phyloP scores from a whole-genome alignment of 1,140 invertebrate species.

The Cyclargus thomasi region DNA sequence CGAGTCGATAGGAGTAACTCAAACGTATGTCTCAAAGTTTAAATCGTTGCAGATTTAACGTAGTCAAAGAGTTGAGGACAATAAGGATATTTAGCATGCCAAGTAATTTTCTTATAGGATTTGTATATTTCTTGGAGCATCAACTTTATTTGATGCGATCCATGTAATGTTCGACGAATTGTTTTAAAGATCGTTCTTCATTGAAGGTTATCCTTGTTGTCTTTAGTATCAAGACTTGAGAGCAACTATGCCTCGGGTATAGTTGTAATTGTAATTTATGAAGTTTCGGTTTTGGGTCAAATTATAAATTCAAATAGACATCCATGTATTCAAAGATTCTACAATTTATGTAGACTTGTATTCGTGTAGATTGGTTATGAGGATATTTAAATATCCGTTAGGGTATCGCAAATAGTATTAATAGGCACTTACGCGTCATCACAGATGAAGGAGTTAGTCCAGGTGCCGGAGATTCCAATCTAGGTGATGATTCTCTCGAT shows the following conservation, averaged over 20 bases:
- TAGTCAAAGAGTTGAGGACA: too few relatives aligned
- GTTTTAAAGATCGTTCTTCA: too few relatives aligned
- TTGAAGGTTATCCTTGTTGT: too few relatives aligned
- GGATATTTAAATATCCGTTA: background rate
- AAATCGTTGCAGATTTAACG: background rate
- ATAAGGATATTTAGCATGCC: too few relatives aligned
- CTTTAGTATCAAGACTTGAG: too few relatives aligned
- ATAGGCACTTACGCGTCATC: conserved; percentile 53
- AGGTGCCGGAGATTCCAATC: conserved; percentile 75
- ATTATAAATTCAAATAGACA: background rate
- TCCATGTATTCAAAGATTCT: background rate
- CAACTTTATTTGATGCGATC: too few relatives aligned
- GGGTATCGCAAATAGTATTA: background rate
- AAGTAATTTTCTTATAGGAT: too few relatives aligned
- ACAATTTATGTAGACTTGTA: background rate
- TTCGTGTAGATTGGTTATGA: background rate
- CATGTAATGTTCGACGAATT: too few relatives aligned
- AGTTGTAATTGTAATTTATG: too few relatives aligned
- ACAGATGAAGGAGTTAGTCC: conserved; percentile 56
- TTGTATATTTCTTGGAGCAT: too few relatives aligned
- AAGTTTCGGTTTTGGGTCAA: background rate
- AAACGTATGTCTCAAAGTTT: background rate
- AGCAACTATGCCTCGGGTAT: too few relatives aligned
- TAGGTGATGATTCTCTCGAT: conserved; percentile 80
- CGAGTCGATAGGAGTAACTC: background rate